These are phyloP conservation scores for Ceriagrion tenellum DNA, from an alignment of 2,888 invertebrate species.

Conservation along the genomic window DNA sequence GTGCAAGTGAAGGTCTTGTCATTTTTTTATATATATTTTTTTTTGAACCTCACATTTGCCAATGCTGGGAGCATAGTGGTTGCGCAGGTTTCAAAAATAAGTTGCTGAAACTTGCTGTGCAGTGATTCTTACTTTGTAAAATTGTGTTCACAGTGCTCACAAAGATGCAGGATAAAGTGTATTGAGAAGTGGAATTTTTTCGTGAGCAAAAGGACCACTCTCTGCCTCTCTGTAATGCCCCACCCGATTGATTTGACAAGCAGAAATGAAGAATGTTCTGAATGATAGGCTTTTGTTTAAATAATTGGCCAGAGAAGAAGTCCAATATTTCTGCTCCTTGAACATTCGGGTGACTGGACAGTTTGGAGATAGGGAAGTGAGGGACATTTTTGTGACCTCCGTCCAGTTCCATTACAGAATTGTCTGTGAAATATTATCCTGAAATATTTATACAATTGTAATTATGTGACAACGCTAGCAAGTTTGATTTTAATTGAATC, in stretches of 20 bases:
- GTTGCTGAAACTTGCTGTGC: constrained; percentile 64
- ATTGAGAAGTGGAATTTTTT: constrained; percentile 43
- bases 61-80: constrained; percentile 53
- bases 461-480: constrained; percentile 63
- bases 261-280: constrained; percentile 44
- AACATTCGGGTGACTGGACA: constrained; percentile 61
- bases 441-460: constrained; percentile 68
- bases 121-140: constrained; percentile 64
- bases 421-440: constrained; percentile 67
- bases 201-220: constrained; percentile 55
- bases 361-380: constrained; percentile 38
- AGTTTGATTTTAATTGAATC: constrained; percentile 66
- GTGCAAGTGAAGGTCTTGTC: constrained; percentile 49
- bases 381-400: constrained; percentile 59
- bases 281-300: constrained; percentile 40
- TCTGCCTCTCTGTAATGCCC: constrained; percentile 61
- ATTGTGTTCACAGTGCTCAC: constrained; percentile 65
- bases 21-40: constrained; percentile 11
- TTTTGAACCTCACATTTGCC: constrained; percentile 50
- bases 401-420: constrained; percentile 56
- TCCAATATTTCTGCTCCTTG: constrained; percentile 58
- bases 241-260: constrained; percentile 64
- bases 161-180: constrained; percentile 56
- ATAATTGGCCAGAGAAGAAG: not conserved
- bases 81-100: constrained; percentile 58